Conservation (phyloP, 2,797 vertebrate genomes). For the Trachops cirrhosus region DNA sequence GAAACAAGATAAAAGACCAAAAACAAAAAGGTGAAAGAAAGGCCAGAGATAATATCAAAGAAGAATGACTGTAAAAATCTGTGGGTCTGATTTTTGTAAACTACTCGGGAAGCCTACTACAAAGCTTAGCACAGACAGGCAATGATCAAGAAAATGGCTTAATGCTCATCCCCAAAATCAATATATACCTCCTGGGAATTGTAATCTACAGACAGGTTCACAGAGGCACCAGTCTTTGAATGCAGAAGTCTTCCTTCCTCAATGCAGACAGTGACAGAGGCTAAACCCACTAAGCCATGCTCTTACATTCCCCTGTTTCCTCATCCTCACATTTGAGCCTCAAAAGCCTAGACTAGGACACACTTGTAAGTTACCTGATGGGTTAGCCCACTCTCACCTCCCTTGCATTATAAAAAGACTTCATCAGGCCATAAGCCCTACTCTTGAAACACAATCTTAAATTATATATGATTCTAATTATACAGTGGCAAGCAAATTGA, state of each 20-base stretch:
- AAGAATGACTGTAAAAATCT: neutral
- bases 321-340: neutral
- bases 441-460: neutral
- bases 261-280: neutral
- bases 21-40: neutral
- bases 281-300: neutral
- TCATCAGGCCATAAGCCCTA: neutral
- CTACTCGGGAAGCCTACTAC: neutral
- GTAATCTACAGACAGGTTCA: neutral
- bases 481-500: neutral
- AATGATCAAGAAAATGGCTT: neutral
- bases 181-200: neutral
- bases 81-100: neutral
- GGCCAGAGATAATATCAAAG: neutral
- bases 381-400: neutral
- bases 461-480: neutral
- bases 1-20: neutral
- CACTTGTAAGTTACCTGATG: neutral
- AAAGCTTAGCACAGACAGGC: neutral
- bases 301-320: neutral
- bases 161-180: neutral
- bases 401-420: neutral
- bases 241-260: neutral
- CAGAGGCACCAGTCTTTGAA: neutral
- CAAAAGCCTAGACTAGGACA: neutral